Conservation (phyloP, 2,888 invertebrate genomes). For the Cotesia congregata region DNA sequence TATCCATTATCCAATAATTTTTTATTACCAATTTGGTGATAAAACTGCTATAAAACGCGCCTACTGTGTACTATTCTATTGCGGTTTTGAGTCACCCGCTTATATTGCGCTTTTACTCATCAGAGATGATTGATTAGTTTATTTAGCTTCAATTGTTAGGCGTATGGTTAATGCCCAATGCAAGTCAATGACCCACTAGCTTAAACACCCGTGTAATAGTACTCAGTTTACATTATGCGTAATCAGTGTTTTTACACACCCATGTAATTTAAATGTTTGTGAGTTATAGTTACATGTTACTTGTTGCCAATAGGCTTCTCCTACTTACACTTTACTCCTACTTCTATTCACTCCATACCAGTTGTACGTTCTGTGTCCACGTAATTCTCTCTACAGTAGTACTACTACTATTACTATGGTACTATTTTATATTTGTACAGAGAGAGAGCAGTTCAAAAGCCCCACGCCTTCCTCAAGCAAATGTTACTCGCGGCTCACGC, state of each 20-base stretch:
- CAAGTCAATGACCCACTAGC: constrained; percentile 37
- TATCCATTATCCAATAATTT: too few relatives aligned
- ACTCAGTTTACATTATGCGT: constrained; percentile 15
- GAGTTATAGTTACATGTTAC: neutral
- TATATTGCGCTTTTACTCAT: constrained; percentile 6
- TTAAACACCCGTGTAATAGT: constrained; percentile 56
- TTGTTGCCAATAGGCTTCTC: neutral
- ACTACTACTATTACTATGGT: neutral
- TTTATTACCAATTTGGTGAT: too few relatives aligned
- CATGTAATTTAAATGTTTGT: constrained; percentile 32
- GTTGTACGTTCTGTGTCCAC: too few relatives aligned
- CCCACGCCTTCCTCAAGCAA: constrained; percentile 61
- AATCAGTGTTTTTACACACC: constrained; percentile 31
- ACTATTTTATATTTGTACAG: neutral
- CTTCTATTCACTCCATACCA: neutral
- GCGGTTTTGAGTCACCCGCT: too few relatives aligned
- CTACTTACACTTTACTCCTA: neutral
- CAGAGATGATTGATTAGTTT: neutral
- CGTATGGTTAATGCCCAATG: neutral
- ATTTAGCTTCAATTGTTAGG: neutral
- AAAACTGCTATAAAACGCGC: too few relatives aligned
- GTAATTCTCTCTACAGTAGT: too few relatives aligned
- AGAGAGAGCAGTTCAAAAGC: constrained; percentile 47
- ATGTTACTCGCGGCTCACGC: constrained; percentile 68
- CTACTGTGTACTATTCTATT: too few relatives aligned